A percentile compares a stretch with the other conserved stretches of the same genome.
Evolutionary conservation across 2,113 vertebrate genomes (phyloP).

Genomic region (Sylvia atricapilla): DNA sequence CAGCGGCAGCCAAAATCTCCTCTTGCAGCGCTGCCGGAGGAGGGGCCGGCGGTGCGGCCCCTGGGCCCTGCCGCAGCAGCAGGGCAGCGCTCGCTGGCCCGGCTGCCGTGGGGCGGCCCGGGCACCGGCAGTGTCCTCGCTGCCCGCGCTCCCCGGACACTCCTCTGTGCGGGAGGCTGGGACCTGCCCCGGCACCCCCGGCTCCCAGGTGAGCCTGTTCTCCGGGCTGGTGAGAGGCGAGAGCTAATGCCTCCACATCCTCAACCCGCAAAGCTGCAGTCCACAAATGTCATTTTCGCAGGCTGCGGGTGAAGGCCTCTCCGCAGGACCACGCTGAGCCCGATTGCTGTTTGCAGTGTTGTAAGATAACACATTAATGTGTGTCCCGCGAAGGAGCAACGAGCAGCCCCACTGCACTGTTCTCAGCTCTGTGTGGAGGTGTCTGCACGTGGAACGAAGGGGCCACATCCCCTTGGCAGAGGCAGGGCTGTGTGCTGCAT

Average conservation of each 20-base stretch:
- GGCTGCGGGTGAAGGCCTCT: background rate
- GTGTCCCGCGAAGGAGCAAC: background rate
- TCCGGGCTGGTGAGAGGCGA: background rate
- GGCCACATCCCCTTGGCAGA: background rate
- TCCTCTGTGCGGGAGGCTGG: background rate
- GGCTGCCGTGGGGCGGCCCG: rapidly evolving
- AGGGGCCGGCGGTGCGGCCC: background rate
- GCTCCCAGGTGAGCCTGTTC: background rate
- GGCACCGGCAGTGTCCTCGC: background rate
- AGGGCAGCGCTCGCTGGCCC: background rate
- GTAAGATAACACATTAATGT: rapidly evolving
- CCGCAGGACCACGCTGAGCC: rapidly evolving
- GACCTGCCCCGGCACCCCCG: background rate
- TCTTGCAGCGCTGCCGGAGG: background rate
- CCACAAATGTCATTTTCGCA: background rate
- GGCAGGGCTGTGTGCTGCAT: background rate
- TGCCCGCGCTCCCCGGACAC: rapidly evolving
- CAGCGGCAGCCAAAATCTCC: constrained; percentile 27
- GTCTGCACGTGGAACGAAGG: rapidly evolving
- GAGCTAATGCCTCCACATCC: background rate
- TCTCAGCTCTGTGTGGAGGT: background rate
- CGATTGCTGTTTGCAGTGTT: background rate
- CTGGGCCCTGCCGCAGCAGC: background rate
- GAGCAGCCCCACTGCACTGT: background rate
- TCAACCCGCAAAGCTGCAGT: background rate